phyloP scores from a whole-genome alignment of 2,888 invertebrate species.

The Rhagonycha lutea region DNA sequence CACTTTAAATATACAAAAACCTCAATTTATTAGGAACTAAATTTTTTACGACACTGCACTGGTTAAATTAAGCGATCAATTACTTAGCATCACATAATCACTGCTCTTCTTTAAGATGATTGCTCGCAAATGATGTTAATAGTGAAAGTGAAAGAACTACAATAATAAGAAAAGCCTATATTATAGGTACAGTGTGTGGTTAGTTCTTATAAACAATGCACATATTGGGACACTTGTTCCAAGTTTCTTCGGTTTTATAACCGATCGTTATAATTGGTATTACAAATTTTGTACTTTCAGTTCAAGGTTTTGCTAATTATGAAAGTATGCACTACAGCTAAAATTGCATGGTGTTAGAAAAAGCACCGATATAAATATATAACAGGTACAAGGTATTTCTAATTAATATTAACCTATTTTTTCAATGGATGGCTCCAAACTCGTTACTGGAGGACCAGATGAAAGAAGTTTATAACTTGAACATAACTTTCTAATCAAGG shows the following conservation, averaged over 20 bases:
- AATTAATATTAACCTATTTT: neutral
- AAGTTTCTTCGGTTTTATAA: neutral
- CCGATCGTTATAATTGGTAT: neutral
- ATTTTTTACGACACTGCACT: neutral
- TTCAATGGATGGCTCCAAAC: neutral
- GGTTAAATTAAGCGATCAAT: neutral
- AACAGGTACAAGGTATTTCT: neutral
- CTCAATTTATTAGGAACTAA: neutral
- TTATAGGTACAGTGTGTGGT: neutral
- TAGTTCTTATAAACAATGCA: neutral
- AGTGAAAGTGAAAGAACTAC: neutral
- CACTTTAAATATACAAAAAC: neutral
- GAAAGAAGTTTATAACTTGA: neutral
- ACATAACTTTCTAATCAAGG: neutral
- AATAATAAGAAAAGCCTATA: neutral
- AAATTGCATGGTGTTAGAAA: neutral
- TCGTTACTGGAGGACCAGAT: neutral
- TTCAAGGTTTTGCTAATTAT: neutral
- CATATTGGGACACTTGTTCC: neutral
- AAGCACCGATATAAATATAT: neutral
- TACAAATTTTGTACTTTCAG: neutral
- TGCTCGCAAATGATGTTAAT: neutral
- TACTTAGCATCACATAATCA: neutral
- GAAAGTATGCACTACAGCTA: neutral
- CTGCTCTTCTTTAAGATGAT: neutral